Evolutionary conservation across 2,888 invertebrate genomes (phyloP), one percentile per base, ranked within the genome.

Genomic region (Spialia ferax): DNA sequence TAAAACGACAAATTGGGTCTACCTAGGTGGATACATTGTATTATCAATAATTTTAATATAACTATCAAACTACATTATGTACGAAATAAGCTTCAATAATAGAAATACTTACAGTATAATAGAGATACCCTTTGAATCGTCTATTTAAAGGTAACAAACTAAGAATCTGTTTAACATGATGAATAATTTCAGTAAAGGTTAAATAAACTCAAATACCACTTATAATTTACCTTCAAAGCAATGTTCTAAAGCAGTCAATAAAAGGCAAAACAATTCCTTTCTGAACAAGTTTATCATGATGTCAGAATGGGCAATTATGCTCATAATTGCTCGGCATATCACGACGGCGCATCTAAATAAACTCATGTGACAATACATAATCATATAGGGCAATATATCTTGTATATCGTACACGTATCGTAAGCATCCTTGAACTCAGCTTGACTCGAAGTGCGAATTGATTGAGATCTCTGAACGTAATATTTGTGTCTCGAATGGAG

Each of bases 381-480:
- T 42, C 15, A 42, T 7, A 42, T 42, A 7, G 15, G 42, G 4
- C n/a, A 38, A 38, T 38, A 38, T 38, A 38, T 38, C n/a, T n/a
- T 38, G n/a, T n/a, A n/a, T n/a, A n/a, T n/a, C n/a, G n/a, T n/a
- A n/a, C n/a, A n/a, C 3, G 6, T 1, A 26, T 26, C 26, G 6
- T 26, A 26, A 42, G 22, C 48, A 50, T 42, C 55, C 63, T 55
- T 63, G 63, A 63, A 55, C 63, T 29, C 20, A 29, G 20, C 38
- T 63, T 63, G 63, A 54, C 54, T 54, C 26, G 26, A 22, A 38
- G 54, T 15, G 18, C 54, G 29, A 54, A 42, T 50, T 63, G 63
- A 63, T 63, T 63, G 63, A 54, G 63, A 63, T 63, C 54, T 63
- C 26, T 23, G 42, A 35, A 50, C 48, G 18, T 45, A 18, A 45